These are phyloP conservation scores for Panurus biarmicus DNA, from an alignment of 2,113 vertebrate species.

Conservation along the genomic window DNA sequence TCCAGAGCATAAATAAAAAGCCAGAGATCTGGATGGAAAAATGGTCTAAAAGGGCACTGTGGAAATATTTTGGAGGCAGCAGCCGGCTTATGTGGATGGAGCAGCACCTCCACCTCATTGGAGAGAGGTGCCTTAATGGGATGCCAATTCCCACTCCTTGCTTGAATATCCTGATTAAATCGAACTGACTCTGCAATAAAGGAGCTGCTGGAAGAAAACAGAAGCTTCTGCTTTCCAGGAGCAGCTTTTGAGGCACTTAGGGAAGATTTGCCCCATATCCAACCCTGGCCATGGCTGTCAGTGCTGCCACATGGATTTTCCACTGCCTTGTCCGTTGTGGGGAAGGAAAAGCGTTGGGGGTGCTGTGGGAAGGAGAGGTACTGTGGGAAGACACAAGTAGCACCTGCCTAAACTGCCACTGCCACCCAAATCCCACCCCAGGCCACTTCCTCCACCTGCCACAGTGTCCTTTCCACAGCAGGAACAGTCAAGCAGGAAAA, in stretches of 20 bases:
- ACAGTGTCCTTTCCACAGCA: background rate
- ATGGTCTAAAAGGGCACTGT: background rate
- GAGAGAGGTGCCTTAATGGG: background rate
- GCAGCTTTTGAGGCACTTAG: background rate
- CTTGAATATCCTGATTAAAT: background rate
- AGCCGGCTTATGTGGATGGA: fast-evolving
- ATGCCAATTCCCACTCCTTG: background rate
- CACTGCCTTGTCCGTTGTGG: fast-evolving
- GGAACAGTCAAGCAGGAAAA: background rate
- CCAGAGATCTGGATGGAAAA: background rate
- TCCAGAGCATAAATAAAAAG: background rate
- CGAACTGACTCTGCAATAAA: background rate
- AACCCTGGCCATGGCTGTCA: background rate
- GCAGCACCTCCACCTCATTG: fast-evolving
- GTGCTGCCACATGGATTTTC: background rate
- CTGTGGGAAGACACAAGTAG: background rate
- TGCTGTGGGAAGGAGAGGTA: background rate
- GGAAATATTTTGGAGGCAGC: background rate
- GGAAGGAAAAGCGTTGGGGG: fast-evolving
- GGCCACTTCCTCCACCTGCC: fast-evolving
- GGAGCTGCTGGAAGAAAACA: background rate
- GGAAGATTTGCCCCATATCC: background rate
- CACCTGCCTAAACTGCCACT: background rate
- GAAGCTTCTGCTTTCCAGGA: background rate
- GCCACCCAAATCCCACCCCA: too few species aligned